Base-by-base conservation (phyloP, 1,140 invertebrate genomes). In the Oppia nitens region DNA sequence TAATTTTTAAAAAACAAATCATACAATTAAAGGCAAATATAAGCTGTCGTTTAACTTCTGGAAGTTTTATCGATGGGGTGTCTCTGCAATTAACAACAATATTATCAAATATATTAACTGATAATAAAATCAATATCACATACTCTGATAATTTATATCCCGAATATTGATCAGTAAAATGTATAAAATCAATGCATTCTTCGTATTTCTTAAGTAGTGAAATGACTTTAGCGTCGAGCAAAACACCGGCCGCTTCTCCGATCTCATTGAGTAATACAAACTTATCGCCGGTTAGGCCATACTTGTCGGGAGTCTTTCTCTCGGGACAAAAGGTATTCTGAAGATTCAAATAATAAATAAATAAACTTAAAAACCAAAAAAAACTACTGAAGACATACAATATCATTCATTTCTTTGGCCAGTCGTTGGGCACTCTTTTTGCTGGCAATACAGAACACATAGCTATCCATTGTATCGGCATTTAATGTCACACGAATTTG, bases 101-200 rank as follows among this genome's bases (percentile, higher is more conserved):
- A 40, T 26, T 60, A 23, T 24, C 20, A 60, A 48, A 23, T 32
- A 11, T 32, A 28, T 50, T 54, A 51, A 52, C 48, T 9, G 51
- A 53, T 58, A 29, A 61, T 29, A 28, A 24, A 20, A 54, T 26
- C n/a, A 2, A 17, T 50, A 55, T 49, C 50, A 77, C 83, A 81
- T 75, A 87, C 83, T 96, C 91, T 68, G 84, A 81, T 68, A 84
- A 81, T 71, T 93, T 91, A 4, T 79, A 78, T 47, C 94, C 87
- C 64, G 83, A 85, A 73, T 83, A 98, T 69, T 95, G 87, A 75
- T 99, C 95, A 58, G 91, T 95, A 67, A 98, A 83, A 74, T 98
- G 93, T 71, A 99, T 86, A 73, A 85, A 98, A 70, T 98, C 93
- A 65, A 99, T 81, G 66, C 82, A 76, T 61, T 83, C 78, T 63